Evolutionary conservation across 2,113 vertebrate species (phyloP), one percentile per base, ranked within the genome.

Genomic region (Stomatorhinus ivindoensis): DNA sequence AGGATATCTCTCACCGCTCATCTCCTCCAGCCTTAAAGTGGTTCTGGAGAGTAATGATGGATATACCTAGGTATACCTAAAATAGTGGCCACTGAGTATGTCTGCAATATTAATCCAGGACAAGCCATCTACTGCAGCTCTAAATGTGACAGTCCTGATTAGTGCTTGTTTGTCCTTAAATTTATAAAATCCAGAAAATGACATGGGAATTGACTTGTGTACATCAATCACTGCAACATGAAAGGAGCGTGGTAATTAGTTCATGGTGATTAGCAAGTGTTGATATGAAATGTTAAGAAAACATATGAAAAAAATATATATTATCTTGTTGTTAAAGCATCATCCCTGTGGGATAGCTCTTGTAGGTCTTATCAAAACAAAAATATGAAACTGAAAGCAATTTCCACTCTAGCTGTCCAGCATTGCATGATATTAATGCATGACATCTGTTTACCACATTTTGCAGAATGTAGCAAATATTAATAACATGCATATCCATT

Each of bases 231-330:
- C 93, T 89, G 2, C 80, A 93, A 96, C 94, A 95, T 96, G 94
- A 95, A 96, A 96, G 93, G 91, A 92, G 85, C 87, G 82, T 91
- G 90, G 92, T 96, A 95, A 95, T 96, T 95, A 95, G 93, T 92
- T 92, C 90, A 92, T 92, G 90, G 91, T 91, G 92, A 95, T 95
- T 95, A 93, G 94, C 94, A 93, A 93, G 94, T 92, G 92, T 95
- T 92, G 92, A 93, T 92, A 93, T 92, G 92, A 93, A 91, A 92
- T 93, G 89, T 92, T 55, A 92, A 92, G 92, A 50, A 92, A 89
- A 61, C 7, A 90, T 76, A 91, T 24, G 53, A 19, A 89, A 80
- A 93, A 21, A 91, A 31, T 92, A 91, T 94, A 88, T 93, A 88
- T 94, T 80, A 93, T 89, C 86, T 89, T 90, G 86, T 88, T 86